Percentiles rank a stretch among this genome's conserved stretches.
phyloP scores from a whole-genome alignment of 2,113 vertebrate species.

The Pampusana beccarii region DNA sequence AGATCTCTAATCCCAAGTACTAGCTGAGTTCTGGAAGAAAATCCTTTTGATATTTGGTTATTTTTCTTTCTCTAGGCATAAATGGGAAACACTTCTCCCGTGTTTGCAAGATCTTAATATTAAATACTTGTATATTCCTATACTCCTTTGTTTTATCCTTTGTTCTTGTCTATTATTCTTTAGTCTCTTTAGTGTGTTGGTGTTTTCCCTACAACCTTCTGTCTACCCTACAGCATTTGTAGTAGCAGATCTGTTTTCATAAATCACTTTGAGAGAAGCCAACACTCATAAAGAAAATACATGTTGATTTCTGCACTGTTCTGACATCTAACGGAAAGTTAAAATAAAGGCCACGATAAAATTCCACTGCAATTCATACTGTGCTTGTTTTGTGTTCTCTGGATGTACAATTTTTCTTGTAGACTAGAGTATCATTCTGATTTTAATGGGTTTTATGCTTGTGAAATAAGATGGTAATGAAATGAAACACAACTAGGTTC shows the following conservation, averaged over 20 bases:
- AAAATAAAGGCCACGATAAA: conserved; percentile 18
- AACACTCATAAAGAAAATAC: conserved; percentile 45
- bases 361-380: not conserved
- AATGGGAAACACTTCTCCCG: not conserved
- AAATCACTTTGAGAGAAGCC: conserved; percentile 57
- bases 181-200: not conserved
- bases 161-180: conserved; percentile 3
- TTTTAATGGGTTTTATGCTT: not conserved
- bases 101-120: not conserved
- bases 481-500: conserved; percentile 48
- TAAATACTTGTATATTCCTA: not conserved
- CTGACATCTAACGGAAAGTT: conserved; percentile 24
- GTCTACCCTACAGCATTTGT: conserved; percentile 40
- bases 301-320: conserved; percentile 46
- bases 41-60: not conserved
- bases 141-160: not conserved
- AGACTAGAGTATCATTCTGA: not conserved
- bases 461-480: conserved; percentile 49
- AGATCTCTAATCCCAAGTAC: not conserved
- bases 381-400: not conserved
- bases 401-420: not conserved
- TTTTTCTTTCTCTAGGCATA: not conserved
- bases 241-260: conserved; percentile 44
- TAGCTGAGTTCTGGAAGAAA: not conserved
- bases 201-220: conserved; percentile 19